Percentiles rank a stretch among this genome's conserved stretches.
Conservation (phyloP, 2,113 vertebrate genomes). For the Speoplatyrhinus poulsoni region DNA sequence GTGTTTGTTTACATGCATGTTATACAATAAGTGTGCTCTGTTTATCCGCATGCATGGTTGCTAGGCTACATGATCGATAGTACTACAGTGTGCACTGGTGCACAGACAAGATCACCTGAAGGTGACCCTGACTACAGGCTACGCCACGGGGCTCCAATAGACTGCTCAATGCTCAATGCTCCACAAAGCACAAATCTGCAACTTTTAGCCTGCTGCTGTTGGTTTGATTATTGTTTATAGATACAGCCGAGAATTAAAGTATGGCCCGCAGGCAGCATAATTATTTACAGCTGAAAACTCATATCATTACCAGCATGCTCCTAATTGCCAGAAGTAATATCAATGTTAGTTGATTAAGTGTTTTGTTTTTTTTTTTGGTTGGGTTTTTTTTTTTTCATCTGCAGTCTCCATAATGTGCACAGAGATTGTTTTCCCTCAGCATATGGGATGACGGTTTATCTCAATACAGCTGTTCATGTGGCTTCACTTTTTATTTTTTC, state of each 20-base stretch:
- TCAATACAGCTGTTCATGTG: slow-evolving; percentile 77
- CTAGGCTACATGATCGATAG: slow-evolving; percentile 81
- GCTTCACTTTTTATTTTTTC: slow-evolving; percentile 41
- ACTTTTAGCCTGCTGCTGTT: slow-evolving; percentile 91
- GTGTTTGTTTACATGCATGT: slow-evolving; percentile 23
- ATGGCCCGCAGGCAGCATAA: slow-evolving; percentile 95
- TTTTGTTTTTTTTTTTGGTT: slow-evolving; percentile 35
- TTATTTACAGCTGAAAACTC: slow-evolving; percentile 99
- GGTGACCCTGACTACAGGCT: slow-evolving; percentile 83
- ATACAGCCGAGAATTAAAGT: slow-evolving; percentile 98
- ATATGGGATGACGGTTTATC: slow-evolving; percentile 82
- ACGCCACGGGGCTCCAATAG: slow-evolving; percentile 86
- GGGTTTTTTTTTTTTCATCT: slow-evolving; percentile 56
- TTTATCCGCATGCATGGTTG: slow-evolving; percentile 1
- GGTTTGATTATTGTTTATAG: slow-evolving; percentile 99
- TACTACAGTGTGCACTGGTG: slow-evolving; percentile 79
- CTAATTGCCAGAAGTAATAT: slow-evolving; percentile 99
- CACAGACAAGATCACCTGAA: slow-evolving; percentile 79
- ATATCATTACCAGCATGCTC: slow-evolving; percentile 98
- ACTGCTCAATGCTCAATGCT: slow-evolving; percentile 68
- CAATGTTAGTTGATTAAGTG: slow-evolving; percentile 97
- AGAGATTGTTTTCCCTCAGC: slow-evolving; percentile 86
- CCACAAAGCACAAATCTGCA: slow-evolving; percentile 83
- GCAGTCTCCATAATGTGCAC: slow-evolving; percentile 83
- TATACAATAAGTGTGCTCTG: background rate